phyloP scores from a whole-genome alignment of 2,113 vertebrate genomes.

The Scalopus aquaticus region DNA sequence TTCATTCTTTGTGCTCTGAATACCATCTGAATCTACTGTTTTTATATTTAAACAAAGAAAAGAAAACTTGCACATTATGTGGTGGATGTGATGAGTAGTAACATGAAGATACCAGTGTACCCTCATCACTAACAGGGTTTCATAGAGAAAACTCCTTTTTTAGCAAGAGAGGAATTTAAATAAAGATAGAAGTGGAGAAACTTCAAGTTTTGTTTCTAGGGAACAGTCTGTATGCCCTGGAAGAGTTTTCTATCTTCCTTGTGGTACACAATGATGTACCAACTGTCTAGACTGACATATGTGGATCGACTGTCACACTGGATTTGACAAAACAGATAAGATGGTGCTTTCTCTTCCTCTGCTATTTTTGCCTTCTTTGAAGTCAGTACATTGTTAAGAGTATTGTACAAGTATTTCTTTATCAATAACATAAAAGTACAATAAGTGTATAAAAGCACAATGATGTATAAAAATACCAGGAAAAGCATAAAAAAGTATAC shows the following conservation, averaged over 20 bases:
- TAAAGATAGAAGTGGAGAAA: conserved; percentile 20
- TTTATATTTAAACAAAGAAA: conserved; percentile 62
- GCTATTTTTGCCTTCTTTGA: neutral
- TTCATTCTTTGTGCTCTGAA: conserved; percentile 54
- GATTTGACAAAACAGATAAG: conserved; percentile 64
- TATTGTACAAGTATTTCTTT: conserved; percentile 3
- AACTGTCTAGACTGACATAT: conserved; percentile 67
- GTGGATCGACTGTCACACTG: conserved; percentile 38
- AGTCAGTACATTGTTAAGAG: neutral
- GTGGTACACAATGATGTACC: conserved; percentile 25
- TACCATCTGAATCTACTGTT: conserved; percentile 39
- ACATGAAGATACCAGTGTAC: neutral
- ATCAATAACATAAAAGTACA: neutral
- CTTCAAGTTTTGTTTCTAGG: conserved; percentile 40
- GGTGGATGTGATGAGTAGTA: neutral
- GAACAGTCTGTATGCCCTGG: neutral
- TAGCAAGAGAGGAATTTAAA: conserved; percentile 3
- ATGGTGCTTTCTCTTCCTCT: conserved; percentile 6
- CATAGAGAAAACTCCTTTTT: neutral
- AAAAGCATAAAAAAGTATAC: neutral
- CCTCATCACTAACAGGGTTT: neutral
- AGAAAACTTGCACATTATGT: conserved; percentile 25
- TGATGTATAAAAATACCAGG: too few species aligned
- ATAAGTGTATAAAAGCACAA: conserved; percentile 5
- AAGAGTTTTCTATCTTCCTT: conserved; percentile 57